phyloP scores from a whole-genome alignment of 2,113 vertebrate genomes.

The Pogona vitticeps region DNA sequence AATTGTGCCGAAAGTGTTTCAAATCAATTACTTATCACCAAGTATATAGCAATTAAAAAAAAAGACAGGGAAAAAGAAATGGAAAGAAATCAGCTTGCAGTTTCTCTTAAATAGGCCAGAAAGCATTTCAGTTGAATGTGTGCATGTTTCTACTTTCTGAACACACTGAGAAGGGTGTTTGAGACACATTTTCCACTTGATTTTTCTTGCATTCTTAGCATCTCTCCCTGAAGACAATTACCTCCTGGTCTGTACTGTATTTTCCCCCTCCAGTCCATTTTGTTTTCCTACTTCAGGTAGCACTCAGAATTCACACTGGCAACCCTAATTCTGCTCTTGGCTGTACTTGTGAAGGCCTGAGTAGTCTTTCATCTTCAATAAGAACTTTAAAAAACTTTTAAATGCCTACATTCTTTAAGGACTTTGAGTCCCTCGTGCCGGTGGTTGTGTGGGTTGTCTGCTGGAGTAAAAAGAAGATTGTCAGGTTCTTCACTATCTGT shows the following conservation, averaged over 20 bases:
- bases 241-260: not conserved
- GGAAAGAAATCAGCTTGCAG: too few species aligned
- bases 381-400: not conserved
- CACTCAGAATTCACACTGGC: not conserved
- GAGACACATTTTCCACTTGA: too few species aligned
- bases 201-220: not conserved
- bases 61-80: too few species aligned
- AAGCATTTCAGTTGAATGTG: not conserved
- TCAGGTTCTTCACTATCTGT: not conserved
- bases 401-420: not conserved
- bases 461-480: not conserved
- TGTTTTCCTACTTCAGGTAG: not conserved
- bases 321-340: not conserved
- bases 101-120: not conserved
- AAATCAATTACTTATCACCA: not conserved
- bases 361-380: not conserved
- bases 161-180: too few species aligned
- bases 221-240: not conserved
- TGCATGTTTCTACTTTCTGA: too few species aligned
- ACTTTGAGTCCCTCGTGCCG: not conserved
- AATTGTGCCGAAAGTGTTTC: not conserved
- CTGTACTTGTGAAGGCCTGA: not conserved
- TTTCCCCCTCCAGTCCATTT: not conserved
- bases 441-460: not conserved
- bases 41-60: too few species aligned